Percentiles rank a stretch among this genome's conserved stretches.
Conservation (phyloP, 2,797 vertebrate genomes). For the Anguilla obscura region DNA sequence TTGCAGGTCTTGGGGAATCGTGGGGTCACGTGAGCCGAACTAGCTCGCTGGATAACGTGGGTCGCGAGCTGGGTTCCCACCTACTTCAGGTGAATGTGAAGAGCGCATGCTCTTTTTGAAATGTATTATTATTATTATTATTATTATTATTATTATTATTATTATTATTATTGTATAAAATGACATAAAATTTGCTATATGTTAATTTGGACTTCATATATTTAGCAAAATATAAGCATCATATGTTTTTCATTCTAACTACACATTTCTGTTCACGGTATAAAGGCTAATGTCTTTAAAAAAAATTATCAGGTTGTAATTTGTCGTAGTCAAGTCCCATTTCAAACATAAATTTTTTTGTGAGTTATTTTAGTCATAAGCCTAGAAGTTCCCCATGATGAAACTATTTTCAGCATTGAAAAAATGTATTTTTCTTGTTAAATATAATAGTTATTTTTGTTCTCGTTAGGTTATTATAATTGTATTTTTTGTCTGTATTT, state of each 20-base stretch:
- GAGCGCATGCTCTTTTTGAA: neutral
- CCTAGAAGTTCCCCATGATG: too few species aligned
- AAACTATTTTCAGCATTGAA: neutral
- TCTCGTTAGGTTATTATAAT: neutral
- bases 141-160: constrained; percentile 29
- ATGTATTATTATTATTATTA: constrained; percentile 17
- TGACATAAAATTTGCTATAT: constrained; percentile 45
- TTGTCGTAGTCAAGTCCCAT: neutral
- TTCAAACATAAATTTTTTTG: constrained; percentile 30
- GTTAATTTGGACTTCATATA: neutral
- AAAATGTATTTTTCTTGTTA: neutral
- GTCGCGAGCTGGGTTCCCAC: constrained; percentile 90
- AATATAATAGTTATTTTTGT: neutral
- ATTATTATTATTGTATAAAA: neutral
- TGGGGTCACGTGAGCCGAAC: constrained; percentile 92
- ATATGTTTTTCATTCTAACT: neutral
- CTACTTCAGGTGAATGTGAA: constrained; percentile 84
- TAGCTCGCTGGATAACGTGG: constrained; percentile 87
- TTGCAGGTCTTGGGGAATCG: constrained; percentile 90
- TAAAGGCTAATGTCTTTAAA: neutral
- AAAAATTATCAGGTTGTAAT: neutral
- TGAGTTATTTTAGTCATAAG: neutral
- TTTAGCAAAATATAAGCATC: neutral
- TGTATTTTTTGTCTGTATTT: neutral
- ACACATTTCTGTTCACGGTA: constrained; percentile 26